Percentiles rank a stretch among this genome's conserved stretches.
These are phyloP conservation scores for Phlogophora meticulosa DNA, from an alignment of 2,888 invertebrate species.

Conservation along the genomic window DNA sequence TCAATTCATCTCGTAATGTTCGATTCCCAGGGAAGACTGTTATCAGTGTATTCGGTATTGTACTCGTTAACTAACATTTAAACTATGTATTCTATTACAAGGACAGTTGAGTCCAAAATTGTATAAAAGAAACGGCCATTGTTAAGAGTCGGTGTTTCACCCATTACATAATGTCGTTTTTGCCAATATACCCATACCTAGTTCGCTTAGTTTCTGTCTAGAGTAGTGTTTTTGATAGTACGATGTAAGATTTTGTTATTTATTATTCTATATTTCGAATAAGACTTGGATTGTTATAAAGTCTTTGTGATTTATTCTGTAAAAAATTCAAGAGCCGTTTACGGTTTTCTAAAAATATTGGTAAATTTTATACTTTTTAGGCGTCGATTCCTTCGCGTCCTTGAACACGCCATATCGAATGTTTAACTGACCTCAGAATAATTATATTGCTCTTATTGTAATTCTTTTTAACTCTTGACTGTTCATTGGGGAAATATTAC, in stretches of 20 bases:
- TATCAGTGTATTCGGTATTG: constrained; percentile 52
- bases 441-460: constrained; percentile 46
- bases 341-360: constrained; percentile 52
- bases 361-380: constrained; percentile 63
- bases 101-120: constrained; percentile 56
- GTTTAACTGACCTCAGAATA: constrained; percentile 51
- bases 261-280: constrained; percentile 88
- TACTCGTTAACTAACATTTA: constrained; percentile 55
- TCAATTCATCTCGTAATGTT: constrained; percentile 31
- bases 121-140: constrained; percentile 58
- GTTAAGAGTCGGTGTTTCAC: constrained; percentile 59
- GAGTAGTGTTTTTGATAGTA: constrained; percentile 79
- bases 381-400: constrained; percentile 20
- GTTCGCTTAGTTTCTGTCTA: constrained; percentile 87
- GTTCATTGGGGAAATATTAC: constrained; percentile 48
- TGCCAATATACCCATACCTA: constrained; percentile 81
- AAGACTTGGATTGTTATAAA: constrained; percentile 86
- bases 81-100: constrained; percentile 57
- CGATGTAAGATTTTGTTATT: constrained; percentile 89
- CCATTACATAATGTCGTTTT: constrained; percentile 66
- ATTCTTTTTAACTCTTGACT: constrained; percentile 55
- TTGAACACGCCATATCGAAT: constrained; percentile 43
- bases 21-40: constrained; percentile 45
- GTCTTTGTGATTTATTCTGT: constrained; percentile 82
- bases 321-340: constrained; percentile 72